Evolutionary conservation across 2,113 vertebrate species (phyloP), one percentile per base, ranked within the genome.

Genomic region (Heteronetta atricapilla): DNA sequence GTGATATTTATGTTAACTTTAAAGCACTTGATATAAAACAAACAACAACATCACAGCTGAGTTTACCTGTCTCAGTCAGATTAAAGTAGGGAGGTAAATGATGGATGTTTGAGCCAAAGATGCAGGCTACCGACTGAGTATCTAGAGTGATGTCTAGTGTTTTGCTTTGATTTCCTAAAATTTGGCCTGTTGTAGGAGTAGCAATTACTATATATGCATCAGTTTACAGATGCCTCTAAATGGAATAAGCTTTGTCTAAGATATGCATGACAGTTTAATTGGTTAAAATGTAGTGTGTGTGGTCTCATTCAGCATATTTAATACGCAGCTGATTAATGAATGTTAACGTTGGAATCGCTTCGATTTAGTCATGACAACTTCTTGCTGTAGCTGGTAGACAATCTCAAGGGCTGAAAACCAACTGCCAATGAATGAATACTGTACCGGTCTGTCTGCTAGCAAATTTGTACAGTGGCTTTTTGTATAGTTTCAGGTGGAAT

Each of bases 321-420:
- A 96, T 95, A 80, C 89, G 82, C 69, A 80, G 77, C 87, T 96
- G 86, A 90, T 50, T 96, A 94, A 95, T 60, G 91, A 97, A 91
- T 96, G 92, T 97, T 97, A 96, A 85, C 70, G 63, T 89, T 95
- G 93, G 94, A 94, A 91, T 95, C 94, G 84, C 91, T 96, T 86
- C 88, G 97, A 97, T 97, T 97, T 95, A 95, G 93, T 98, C 90
- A 94, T 98, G 92, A 96, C 95, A 96, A 73, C 95, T 95, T 97
- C 53, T 97, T 95, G 91, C 83, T 93, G 20, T 97, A 96, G 52
- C 90, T 95, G 38, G 93, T 95, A 92, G 90, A 98, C 95, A 96
- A 96, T 97, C 94, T 86, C 69, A 97, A 97, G 96, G 92, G 90
- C 96, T 97, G 91, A 68, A 94, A 92, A 94, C 44, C 75, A 86